Conservation (phyloP, 2,888 invertebrate genomes). For the Candidula unifasciata region DNA sequence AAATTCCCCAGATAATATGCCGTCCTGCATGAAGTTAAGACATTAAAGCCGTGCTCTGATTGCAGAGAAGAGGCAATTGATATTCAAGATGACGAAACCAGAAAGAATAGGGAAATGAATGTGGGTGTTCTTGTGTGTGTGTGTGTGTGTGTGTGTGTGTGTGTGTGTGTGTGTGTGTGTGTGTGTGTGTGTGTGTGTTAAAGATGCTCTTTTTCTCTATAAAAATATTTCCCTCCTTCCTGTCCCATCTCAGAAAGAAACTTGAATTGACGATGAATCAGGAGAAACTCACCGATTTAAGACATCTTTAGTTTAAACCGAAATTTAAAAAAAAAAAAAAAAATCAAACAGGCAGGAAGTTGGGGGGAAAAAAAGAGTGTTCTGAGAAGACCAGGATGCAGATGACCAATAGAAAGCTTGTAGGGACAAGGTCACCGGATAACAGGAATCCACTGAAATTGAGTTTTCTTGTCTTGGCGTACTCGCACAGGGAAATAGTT, state of each 20-base stretch:
- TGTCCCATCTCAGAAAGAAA: not conserved
- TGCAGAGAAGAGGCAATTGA: constrained; percentile 11
- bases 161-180: too few relatives aligned
- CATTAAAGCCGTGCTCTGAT: constrained; percentile 28
- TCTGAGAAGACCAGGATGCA: not conserved
- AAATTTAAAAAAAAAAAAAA: not conserved
- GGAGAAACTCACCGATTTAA: not conserved
- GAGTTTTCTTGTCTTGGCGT: constrained; percentile 14
- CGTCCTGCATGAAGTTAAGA: constrained; percentile 29
- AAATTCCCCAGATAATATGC: constrained; percentile 1
- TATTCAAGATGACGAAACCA: constrained; percentile 8
- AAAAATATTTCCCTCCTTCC: not conserved
- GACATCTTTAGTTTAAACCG: not conserved
- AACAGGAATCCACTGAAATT: constrained; percentile 7
- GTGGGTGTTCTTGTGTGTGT: not conserved
- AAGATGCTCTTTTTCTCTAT: too few relatives aligned
- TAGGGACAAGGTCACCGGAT: not conserved
- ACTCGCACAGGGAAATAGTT: not conserved
- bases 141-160: too few relatives aligned
- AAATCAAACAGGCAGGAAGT: not conserved
- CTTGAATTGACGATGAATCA: not conserved
- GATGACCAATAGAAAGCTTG: constrained; percentile 6
- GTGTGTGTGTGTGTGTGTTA: too few relatives aligned
- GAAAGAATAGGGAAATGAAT: constrained; percentile 24
- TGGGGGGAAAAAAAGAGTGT: not conserved